phyloP scores from a whole-genome alignment of 1,140 invertebrate species.

The Penaeus chinensis region DNA sequence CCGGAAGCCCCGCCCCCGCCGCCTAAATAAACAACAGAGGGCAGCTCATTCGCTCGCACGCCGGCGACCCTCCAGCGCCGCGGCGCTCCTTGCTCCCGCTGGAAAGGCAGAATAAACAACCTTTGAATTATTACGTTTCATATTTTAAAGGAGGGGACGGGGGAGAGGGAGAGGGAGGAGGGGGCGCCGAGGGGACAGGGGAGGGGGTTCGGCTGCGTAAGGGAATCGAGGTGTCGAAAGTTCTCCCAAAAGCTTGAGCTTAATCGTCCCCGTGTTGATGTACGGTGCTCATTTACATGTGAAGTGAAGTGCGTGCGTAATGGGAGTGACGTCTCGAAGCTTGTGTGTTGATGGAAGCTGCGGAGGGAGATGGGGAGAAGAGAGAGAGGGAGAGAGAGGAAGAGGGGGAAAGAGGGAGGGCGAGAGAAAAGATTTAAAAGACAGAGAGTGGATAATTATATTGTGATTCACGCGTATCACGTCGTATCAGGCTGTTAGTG shows the following conservation, averaged over 20 bases:
- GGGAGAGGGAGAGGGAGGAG: background rate
- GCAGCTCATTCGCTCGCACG: conserved; percentile 48
- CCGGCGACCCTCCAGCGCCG: background rate
- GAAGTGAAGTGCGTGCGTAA: too few relatives aligned
- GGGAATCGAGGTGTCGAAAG: background rate
- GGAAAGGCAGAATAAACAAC: conserved; percentile 48
- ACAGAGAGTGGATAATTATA: background rate
- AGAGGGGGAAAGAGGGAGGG: background rate
- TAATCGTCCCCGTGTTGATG: too few relatives aligned
- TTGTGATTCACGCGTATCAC: background rate
- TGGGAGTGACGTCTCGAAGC: too few relatives aligned
- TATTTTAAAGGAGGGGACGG: conserved; percentile 33
- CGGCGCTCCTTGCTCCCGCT: background rate
- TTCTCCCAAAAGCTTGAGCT: too few relatives aligned
- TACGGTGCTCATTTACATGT: too few relatives aligned
- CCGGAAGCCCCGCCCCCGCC: conserved; percentile 10
- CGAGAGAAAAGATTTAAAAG: background rate
- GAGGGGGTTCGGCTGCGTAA: background rate
- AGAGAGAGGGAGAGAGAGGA: background rate
- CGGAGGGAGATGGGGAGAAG: background rate
- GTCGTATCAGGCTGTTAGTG: background rate
- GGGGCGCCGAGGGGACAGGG: background rate
- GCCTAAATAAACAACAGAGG: conserved; percentile 44
- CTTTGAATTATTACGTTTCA: conserved; percentile 55
- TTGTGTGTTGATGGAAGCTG: too few relatives aligned